phyloP scores from a whole-genome alignment of 2,888 invertebrate genomes.

The Stramonita haemastoma region DNA sequence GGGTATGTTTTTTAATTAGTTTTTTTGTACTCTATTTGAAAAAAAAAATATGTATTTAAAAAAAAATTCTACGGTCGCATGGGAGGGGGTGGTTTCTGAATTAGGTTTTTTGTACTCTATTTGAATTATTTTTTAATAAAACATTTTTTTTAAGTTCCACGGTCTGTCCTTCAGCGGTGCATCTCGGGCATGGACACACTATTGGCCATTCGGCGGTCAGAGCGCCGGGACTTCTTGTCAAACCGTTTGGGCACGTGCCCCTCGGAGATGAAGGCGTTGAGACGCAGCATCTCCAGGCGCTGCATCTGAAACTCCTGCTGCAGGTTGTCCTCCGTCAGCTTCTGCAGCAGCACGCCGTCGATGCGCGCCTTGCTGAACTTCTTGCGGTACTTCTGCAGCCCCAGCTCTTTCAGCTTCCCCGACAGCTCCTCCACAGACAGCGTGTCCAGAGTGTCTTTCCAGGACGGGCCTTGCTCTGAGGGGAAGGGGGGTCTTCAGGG shows the following conservation, averaged over 20 bases:
- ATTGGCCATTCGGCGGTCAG: too few relatives aligned
- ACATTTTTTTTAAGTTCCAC: too few relatives aligned
- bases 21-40: too few relatives aligned
- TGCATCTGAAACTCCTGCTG: slow-evolving; percentile 23
- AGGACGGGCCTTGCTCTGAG: background rate
- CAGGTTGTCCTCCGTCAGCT: slow-evolving; percentile 10
- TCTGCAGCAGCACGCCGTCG: slow-evolving; percentile 35
- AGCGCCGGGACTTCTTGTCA: too few relatives aligned
- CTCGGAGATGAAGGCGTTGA: background rate
- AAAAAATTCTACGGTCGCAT: too few relatives aligned
- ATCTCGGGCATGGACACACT: too few relatives aligned
- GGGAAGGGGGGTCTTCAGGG: background rate
- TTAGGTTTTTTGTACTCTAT: too few relatives aligned
- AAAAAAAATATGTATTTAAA: too few relatives aligned
- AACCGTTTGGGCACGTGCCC: slow-evolving; percentile 21
- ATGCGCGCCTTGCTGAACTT: slow-evolving; percentile 35
- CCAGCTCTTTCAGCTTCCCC: slow-evolving; percentile 23
- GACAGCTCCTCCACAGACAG: slow-evolving; percentile 22
- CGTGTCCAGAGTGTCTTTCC: background rate
- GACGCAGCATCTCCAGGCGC: slow-evolving; percentile 19
- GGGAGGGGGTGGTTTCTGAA: too few relatives aligned
- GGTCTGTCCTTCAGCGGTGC: too few relatives aligned
- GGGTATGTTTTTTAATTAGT: too few relatives aligned
- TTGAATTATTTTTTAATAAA: too few relatives aligned
- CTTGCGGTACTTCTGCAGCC: slow-evolving; percentile 31